Evolutionary conservation across 2,113 vertebrate species (phyloP), one percentile per base, ranked within the genome.

Genomic region (Oostethus manadensis): DNA sequence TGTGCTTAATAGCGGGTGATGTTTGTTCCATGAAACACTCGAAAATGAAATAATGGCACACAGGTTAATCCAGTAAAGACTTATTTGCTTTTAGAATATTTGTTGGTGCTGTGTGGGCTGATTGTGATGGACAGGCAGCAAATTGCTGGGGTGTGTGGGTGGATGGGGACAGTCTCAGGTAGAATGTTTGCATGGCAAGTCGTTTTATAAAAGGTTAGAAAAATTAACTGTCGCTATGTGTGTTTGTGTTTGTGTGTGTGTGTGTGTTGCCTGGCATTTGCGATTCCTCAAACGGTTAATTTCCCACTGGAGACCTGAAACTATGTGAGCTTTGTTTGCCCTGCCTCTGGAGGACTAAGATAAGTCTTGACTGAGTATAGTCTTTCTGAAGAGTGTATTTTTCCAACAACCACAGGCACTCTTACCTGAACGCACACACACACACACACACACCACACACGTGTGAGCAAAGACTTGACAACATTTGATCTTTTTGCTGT

Each of bases 241-340:
- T 61, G 58, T 78, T 73, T 66, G 73, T 42, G 23, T n/a, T 16
- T 26, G 50, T 47, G 51, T 33, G 26, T 16, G 51, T 47, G 17
- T 11, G 48, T 62, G 65, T 62, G 59, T 79, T 83, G 58, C 38
- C 62, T 77, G 69, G 78, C 73, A 84, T 86, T 81, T 85, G 68
- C 73, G 84, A 84, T 85, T 88, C 76, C 76, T 86, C 74, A 84
- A 86, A 84, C 56, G 68, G 74, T 70, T 85, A 78, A 89, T 89
- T 90, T 89, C 86, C 67, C 68, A 64, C 54, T 53, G 70, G 79
- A 79, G 86, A 83, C 83, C 86, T 78, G 62, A 74, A 83, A 86
- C 83, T 71, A 81, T 76, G 78, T 64, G 72, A 82, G 86, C 80
- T 85, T 84, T 84, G 86, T 88, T 74, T 82, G 70, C 11, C 71